These are phyloP conservation scores for Leucania comma DNA, from an alignment of 2,888 invertebrate genomes.

Conservation along the genomic window DNA sequence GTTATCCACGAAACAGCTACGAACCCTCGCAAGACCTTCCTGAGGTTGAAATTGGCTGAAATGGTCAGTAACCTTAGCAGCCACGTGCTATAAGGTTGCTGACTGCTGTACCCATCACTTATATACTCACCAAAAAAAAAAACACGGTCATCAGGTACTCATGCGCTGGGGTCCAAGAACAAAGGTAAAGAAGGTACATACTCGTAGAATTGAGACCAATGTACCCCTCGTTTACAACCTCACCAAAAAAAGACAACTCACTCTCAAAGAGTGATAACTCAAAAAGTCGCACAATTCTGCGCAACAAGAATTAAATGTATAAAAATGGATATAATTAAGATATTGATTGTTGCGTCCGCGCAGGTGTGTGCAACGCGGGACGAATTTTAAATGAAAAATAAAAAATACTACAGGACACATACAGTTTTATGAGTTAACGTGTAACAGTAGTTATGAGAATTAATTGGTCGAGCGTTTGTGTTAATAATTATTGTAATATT, in stretches of 20 bases:
- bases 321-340: slow-evolving; percentile 75
- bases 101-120: background rate
- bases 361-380: slow-evolving; percentile 70
- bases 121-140: background rate
- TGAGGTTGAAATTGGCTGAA: no score
- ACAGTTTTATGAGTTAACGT: slow-evolving; percentile 43
- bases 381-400: slow-evolving; percentile 67
- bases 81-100: background rate
- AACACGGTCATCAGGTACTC: background rate
- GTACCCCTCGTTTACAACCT: no score
- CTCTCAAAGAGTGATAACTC: slow-evolving; percentile 29
- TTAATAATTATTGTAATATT: slow-evolving; percentile 40
- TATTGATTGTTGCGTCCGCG: slow-evolving; percentile 74
- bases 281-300: slow-evolving; percentile 38
- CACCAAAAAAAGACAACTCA: background rate
- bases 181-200: no score
- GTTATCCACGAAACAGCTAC: no score
- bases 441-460: slow-evolving; percentile 53
- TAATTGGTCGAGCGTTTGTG: slow-evolving; percentile 46
- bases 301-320: slow-evolving; percentile 58
- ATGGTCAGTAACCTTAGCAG: background rate
- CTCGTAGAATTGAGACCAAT: no score
- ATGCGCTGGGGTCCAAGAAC: no score
- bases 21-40: no score
- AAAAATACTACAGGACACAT: slow-evolving; percentile 41